These are phyloP conservation scores for Chironomus tentans DNA, from an alignment of 2,888 invertebrate genomes.

Conservation along the genomic window DNA sequence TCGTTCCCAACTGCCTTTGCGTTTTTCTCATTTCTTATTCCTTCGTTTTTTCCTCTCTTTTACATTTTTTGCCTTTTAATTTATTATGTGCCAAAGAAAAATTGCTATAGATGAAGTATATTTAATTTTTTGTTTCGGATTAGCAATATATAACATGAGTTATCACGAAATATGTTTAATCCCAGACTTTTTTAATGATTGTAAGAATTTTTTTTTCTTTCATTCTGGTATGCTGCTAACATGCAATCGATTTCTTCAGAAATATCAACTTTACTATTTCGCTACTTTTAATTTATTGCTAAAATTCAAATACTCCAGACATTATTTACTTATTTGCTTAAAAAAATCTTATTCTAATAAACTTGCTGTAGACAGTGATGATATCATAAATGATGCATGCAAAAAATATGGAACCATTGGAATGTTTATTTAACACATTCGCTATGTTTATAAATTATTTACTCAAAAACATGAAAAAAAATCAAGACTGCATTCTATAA, in stretches of 20 bases:
- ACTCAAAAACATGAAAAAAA: too few species aligned
- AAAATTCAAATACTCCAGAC: too few species aligned
- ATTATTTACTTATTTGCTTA: too few species aligned
- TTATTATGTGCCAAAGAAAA: slow-evolving; percentile 27
- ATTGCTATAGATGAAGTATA: slow-evolving; percentile 23
- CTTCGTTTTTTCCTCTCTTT: background rate
- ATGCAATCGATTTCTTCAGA: slow-evolving; percentile 6
- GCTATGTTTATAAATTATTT: too few species aligned
- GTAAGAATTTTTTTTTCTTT: slow-evolving; percentile 2
- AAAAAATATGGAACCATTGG: too few species aligned
- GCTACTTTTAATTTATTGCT: too few species aligned
- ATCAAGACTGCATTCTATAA: background rate
- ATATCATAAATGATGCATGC: too few species aligned
- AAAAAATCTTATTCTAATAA: too few species aligned
- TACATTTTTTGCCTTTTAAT: slow-evolving; percentile 20
- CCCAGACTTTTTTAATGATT: slow-evolving; percentile 27
- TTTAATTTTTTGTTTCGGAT: slow-evolving; percentile 23
- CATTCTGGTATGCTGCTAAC: slow-evolving; percentile 4
- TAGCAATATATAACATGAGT: slow-evolving; percentile 19
- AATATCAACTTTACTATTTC: too few species aligned
- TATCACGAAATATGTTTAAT: slow-evolving; percentile 26
- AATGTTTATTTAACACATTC: too few species aligned
- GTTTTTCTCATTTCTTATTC: slow-evolving; percentile 20
- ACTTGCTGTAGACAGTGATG: too few species aligned
- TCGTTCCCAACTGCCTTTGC: slow-evolving; percentile 26